A percentile compares a stretch with the other conserved stretches of the same genome.
Conservation (phyloP, 2,888 invertebrate species). For the Nasonovia ribisnigri region DNA sequence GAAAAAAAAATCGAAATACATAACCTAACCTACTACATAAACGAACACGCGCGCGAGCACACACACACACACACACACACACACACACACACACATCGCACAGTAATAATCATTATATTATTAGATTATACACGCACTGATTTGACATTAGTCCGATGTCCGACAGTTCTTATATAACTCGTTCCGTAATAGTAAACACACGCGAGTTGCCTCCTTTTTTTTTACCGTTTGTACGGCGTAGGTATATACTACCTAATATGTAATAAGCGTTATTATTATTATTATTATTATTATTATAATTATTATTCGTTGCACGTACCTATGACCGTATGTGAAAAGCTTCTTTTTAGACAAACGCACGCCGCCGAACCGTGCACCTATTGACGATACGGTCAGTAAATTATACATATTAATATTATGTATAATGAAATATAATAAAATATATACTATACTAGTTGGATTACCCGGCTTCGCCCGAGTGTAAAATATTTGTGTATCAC, state of each 20-base stretch:
- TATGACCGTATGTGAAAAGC: not conserved
- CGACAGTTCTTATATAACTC: not conserved
- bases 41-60: not conserved
- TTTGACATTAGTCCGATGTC: conserved; percentile 14
- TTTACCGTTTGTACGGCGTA: not conserved
- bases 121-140: not conserved
- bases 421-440: not conserved
- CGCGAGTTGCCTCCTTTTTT: not conserved
- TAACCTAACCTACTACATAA: not conserved
- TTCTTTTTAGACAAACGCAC: not conserved
- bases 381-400: not conserved
- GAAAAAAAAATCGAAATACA: conserved; percentile 6
- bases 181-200: not conserved
- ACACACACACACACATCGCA: not conserved
- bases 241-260: not conserved
- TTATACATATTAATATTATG: not conserved
- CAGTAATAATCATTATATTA: conserved; percentile 14
- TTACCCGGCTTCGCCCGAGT: too few relatives aligned
- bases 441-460: too few relatives aligned
- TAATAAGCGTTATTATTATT: not conserved
- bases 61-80: not conserved
- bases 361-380: not conserved
- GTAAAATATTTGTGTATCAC: too few relatives aligned
- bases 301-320: not conserved
- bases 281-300: not conserved